phyloP scores from a whole-genome alignment of 2,113 vertebrate species.

The Megaptera novaeangliae region DNA sequence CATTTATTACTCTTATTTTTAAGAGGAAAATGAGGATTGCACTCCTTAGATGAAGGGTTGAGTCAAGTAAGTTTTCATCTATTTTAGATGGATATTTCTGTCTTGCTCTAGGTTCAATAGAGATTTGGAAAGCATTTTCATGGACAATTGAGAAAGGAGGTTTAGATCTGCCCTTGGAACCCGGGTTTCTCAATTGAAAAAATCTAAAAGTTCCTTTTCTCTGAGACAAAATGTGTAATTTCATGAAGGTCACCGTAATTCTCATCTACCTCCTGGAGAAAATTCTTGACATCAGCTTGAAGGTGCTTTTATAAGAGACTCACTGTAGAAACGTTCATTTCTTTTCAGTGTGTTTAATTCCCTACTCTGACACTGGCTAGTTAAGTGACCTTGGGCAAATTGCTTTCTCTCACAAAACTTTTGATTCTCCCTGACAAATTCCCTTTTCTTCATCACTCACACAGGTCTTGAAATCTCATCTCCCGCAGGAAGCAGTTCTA shows the following conservation, averaged over 20 bases:
- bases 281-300: conserved; percentile 53
- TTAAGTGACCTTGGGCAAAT: conserved; percentile 71
- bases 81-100: not conserved
- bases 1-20: conserved; percentile 31
- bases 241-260: conserved; percentile 60
- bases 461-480: conserved; percentile 59
- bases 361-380: conserved; percentile 41
- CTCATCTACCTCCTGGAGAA: conserved; percentile 43
- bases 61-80: not conserved
- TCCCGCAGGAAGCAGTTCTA: conserved; percentile 45
- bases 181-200: not conserved
- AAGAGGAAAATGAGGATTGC: not conserved
- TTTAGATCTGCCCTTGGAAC: not conserved
- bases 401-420: conserved; percentile 65
- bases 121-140: conserved; percentile 36
- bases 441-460: conserved; percentile 57
- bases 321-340: conserved; percentile 61
- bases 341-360: conserved; percentile 65
- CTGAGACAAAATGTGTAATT: conserved; percentile 54
- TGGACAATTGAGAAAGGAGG: not conserved
- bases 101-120: not conserved
- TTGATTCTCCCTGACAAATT: conserved; percentile 50
- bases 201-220: conserved; percentile 10
- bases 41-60: not conserved
- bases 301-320: conserved; percentile 45